Conservation (phyloP, 2,113 vertebrate species). For the Tylochromis polylepis region DNA sequence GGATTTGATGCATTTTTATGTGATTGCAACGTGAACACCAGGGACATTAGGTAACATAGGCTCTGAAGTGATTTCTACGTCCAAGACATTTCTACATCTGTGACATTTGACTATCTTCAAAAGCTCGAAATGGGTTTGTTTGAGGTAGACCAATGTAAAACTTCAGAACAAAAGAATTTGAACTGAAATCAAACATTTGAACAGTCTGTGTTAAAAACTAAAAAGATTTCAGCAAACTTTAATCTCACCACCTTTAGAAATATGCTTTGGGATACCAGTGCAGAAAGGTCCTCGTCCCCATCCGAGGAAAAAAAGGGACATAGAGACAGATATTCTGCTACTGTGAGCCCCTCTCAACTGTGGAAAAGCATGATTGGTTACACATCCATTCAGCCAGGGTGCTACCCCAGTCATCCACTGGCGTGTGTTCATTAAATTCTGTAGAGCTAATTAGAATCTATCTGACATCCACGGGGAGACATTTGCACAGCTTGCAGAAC, state of each 20-base stretch:
- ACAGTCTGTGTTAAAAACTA: background rate
- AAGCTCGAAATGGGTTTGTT: background rate
- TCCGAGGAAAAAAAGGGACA: fast-evolving
- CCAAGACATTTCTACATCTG: background rate
- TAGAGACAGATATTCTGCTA: slow-evolving; percentile 10
- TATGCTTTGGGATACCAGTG: background rate
- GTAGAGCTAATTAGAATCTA: slow-evolving; percentile 66
- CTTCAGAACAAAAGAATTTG: background rate
- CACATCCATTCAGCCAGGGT: slow-evolving; percentile 40
- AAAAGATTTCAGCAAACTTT: background rate
- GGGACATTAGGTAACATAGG: background rate
- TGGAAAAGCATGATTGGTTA: slow-evolving; percentile 53
- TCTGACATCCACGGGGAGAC: slow-evolving; percentile 52
- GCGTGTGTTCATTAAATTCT: slow-evolving; percentile 65
- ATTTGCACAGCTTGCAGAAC: slow-evolving; percentile 51
- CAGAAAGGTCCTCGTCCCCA: background rate
- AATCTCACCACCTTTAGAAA: background rate
- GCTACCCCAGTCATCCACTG: slow-evolving; percentile 43
- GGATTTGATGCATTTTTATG: background rate
- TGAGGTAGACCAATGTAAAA: background rate
- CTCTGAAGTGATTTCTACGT: background rate
- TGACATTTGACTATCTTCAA: background rate
- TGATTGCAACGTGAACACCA: background rate
- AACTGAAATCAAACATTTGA: background rate
- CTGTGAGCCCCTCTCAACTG: slow-evolving; percentile 19